Conservation (phyloP, 1,140 invertebrate species). For the Oryctes rhinoceros region DNA sequence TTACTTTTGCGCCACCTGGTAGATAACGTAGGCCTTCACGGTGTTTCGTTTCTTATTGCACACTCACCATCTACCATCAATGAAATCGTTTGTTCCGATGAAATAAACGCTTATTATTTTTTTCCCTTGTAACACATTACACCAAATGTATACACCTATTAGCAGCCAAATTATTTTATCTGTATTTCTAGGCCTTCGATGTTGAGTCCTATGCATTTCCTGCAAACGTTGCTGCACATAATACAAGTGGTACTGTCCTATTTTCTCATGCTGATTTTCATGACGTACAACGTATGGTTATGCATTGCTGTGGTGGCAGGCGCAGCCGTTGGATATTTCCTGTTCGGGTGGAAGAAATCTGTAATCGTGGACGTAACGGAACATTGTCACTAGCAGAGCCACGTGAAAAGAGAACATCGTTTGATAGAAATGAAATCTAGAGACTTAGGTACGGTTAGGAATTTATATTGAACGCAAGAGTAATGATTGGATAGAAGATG, state of each 20-base stretch:
- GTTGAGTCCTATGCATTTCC: conserved; percentile 79
- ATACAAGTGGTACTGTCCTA: conserved; percentile 91
- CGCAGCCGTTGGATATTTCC: conserved; percentile 88
- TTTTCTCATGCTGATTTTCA: conserved; percentile 96
- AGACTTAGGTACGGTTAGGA: too few species aligned
- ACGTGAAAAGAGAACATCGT: background rate
- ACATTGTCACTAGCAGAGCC: conserved; percentile 82
- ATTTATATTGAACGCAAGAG: too few species aligned
- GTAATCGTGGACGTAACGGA: conserved; percentile 92
- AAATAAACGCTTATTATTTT: too few species aligned
- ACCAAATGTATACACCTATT: background rate
- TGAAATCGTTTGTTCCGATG: too few species aligned
- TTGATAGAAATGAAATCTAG: background rate
- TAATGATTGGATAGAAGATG: too few species aligned
- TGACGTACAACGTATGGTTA: conserved; percentile 98
- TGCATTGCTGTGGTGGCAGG: conserved; percentile 91
- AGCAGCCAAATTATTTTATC: background rate
- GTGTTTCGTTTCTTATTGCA: too few species aligned
- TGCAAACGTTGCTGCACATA: conserved; percentile 89
- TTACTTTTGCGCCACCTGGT: too few species aligned
- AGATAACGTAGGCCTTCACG: too few species aligned
- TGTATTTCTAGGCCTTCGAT: conserved; percentile 74
- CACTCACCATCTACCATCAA: too few species aligned
- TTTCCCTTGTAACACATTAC: too few species aligned
- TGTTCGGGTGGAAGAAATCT: conserved; percentile 93